phyloP scores from a whole-genome alignment of 2,113 vertebrate genomes.

The Eleginops maclovinus region DNA sequence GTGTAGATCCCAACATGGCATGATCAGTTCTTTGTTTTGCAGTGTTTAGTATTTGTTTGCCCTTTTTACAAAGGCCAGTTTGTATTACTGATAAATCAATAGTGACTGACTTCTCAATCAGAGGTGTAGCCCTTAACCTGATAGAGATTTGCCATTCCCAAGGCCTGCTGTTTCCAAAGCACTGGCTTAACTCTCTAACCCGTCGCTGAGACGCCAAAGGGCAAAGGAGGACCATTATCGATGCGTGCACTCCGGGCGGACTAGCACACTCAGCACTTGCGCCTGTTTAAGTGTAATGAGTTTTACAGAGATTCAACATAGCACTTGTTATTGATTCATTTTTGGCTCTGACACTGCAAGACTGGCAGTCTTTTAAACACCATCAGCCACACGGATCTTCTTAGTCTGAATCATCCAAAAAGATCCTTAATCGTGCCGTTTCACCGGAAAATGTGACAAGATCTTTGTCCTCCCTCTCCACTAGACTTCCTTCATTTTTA shows the following conservation, averaged over 20 bases:
- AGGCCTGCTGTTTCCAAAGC: slow-evolving; percentile 10
- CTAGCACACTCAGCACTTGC: slow-evolving; percentile 61
- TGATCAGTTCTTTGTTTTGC: slow-evolving; percentile 11
- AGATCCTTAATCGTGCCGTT: slow-evolving; percentile 16
- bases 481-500: slow-evolving; percentile 32
- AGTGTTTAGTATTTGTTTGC: slow-evolving; percentile 15
- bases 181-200: slow-evolving; percentile 13
- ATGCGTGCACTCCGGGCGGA: slow-evolving; percentile 34
- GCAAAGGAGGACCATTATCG: slow-evolving; percentile 24
- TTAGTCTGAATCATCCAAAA: slow-evolving; percentile 8
- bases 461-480: not conserved
- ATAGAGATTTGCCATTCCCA: slow-evolving; percentile 33
- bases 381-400: slow-evolving; percentile 29
- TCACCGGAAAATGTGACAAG: slow-evolving; percentile 11
- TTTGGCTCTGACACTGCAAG: slow-evolving; percentile 46
- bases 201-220: slow-evolving; percentile 37
- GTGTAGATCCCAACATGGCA: not conserved
- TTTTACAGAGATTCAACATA: slow-evolving; percentile 62
- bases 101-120: slow-evolving; percentile 24
- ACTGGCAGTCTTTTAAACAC: slow-evolving; percentile 32
- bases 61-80: slow-evolving; percentile 31
- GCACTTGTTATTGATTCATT: slow-evolving; percentile 60
- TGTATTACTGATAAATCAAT: slow-evolving; percentile 30
- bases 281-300: slow-evolving; percentile 69
- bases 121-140: not conserved